phyloP scores from a whole-genome alignment of 2,113 vertebrate species.

The Euleptes europaea region DNA sequence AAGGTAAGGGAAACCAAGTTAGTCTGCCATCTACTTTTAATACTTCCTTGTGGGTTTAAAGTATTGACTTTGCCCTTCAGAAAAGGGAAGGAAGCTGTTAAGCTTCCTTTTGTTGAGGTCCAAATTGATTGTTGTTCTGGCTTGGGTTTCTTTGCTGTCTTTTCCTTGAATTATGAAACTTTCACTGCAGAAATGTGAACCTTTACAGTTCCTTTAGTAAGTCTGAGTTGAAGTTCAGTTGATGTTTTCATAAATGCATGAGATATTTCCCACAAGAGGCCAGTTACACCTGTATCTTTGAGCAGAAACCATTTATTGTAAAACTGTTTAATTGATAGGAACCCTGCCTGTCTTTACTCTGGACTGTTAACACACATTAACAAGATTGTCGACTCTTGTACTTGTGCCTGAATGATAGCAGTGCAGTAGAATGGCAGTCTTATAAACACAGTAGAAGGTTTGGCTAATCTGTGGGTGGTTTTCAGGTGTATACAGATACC shows the following conservation, averaged over 20 bases:
- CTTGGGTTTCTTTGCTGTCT: neutral
- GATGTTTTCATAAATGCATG: neutral
- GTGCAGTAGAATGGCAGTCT: neutral
- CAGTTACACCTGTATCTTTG: neutral
- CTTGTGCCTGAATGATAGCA: neutral
- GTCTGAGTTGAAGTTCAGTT: neutral
- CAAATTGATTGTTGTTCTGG: neutral
- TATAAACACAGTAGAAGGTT: neutral
- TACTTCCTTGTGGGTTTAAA: neutral
- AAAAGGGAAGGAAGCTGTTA: neutral
- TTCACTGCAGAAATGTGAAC: neutral
- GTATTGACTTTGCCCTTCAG: neutral
- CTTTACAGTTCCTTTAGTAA: neutral
- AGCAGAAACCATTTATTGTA: neutral
- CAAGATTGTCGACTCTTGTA: neutral
- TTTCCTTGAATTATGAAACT: neutral
- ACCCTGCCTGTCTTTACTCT: neutral
- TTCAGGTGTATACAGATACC: slow-evolving; percentile 2
- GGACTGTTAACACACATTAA: neutral
- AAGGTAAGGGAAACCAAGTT: neutral
- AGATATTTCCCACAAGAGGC: neutral
- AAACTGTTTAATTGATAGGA: neutral
- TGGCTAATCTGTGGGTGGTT: slow-evolving; percentile 2
- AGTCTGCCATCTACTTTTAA: neutral
- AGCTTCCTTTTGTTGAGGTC: neutral